These are phyloP conservation scores for Eurystomus gularis DNA, from an alignment of 2,113 vertebrate genomes.

Conservation along the genomic window DNA sequence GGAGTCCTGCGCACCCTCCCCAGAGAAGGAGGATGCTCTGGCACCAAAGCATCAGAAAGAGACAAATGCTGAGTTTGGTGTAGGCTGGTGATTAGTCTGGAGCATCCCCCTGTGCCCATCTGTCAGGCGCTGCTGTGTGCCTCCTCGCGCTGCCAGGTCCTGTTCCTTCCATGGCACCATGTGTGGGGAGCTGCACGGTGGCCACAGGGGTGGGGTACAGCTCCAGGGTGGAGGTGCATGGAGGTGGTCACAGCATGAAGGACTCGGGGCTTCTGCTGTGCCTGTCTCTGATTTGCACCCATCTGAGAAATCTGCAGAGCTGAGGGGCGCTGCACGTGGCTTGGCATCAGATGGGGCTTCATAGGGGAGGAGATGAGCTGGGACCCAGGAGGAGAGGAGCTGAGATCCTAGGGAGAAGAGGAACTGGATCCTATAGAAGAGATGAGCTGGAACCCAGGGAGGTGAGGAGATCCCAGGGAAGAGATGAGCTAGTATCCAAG, in stretches of 20 bases:
- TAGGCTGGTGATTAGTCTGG: neutral
- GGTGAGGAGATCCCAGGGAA: neutral
- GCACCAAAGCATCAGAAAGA: neutral
- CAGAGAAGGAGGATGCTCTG: neutral
- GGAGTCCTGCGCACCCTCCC: neutral
- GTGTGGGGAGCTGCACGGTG: neutral
- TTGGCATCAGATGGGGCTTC: neutral
- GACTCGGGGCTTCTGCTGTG: neutral
- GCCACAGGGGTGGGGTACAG: neutral
- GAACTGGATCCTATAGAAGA: no score
- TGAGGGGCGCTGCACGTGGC: neutral
- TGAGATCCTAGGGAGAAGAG: no score
- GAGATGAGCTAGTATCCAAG: neutral
- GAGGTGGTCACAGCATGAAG: neutral
- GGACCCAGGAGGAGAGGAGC: neutral
- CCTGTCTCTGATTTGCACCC: neutral
- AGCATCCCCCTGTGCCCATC: neutral
- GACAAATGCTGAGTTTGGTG: neutral
- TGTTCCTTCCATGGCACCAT: fast-evolving
- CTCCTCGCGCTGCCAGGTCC: neutral
- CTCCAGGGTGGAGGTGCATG: neutral
- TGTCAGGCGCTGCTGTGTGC: neutral
- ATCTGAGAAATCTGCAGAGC: neutral
- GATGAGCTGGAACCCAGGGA: neutral
- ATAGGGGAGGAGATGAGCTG: neutral